Percentiles rank a stretch among this genome's conserved stretches.
Conservation (phyloP, 2,797 vertebrate genomes). For the Valencia hispanica region DNA sequence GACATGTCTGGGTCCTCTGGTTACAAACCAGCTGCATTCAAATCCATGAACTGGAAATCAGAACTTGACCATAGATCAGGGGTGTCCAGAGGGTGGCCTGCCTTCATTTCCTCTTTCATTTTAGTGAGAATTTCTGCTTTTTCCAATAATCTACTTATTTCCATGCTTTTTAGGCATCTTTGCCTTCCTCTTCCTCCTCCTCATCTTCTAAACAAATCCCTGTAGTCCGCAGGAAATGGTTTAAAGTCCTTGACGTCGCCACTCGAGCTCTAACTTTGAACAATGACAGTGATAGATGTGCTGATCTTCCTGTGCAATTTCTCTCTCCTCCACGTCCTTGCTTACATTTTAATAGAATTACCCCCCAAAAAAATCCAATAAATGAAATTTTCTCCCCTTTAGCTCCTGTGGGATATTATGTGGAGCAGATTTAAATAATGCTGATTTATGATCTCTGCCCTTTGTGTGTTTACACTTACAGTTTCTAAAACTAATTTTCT, state of each 20-base stretch:
- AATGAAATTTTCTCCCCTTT: constrained; percentile 38
- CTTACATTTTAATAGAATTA: constrained; percentile 38
- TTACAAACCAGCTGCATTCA: background rate
- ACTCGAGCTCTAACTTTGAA: constrained; percentile 55
- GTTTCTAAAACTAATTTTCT: constrained; percentile 40
- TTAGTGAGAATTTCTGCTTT: background rate
- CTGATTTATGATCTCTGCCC: constrained; percentile 47
- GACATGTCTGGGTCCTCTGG: background rate
- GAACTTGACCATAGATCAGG: background rate
- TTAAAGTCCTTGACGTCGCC: constrained; percentile 70
- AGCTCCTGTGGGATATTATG: constrained; percentile 29
- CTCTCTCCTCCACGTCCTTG: background rate
- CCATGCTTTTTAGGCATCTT: background rate
- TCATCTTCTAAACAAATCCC: constrained; percentile 5
- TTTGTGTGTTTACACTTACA: constrained; percentile 53
- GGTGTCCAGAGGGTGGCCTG: background rate
- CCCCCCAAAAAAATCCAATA: constrained; percentile 26
- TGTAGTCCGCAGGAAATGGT: constrained; percentile 12
- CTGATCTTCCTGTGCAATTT: constrained; percentile 58
- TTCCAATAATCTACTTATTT: background rate
- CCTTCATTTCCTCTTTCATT: background rate
- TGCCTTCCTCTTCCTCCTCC: background rate
- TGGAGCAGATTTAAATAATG: constrained; percentile 48
- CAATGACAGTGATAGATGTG: constrained; percentile 73
- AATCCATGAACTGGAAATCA: background rate